Evolutionary conservation across 2,888 invertebrate species (phyloP), one percentile per base, ranked within the genome.

Genomic region (Thecophora atra): DNA sequence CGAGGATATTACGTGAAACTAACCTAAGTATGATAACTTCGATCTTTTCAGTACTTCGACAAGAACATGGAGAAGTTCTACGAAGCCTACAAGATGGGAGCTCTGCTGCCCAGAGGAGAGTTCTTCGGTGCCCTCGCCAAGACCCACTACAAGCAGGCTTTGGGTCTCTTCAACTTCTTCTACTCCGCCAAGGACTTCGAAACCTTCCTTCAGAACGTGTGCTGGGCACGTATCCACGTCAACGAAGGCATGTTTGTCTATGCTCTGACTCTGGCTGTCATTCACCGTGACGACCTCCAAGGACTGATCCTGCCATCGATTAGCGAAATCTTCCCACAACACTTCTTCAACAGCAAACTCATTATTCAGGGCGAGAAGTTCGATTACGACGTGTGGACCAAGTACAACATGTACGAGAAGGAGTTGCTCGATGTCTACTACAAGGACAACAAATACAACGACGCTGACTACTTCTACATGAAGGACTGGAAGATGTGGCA

Each of bases 301-400:
- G 91, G 90, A 47, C 84, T 93, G 64, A 86, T 90, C 30, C 84
- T 93, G 1, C 93, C 93, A n/a, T 90, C 92, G 52, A 87, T 91
- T 67, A 92, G 92, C 80, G 93, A 94, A 85, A 87, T 93, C 72
- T 89, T 90, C 82, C 94, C 93, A 0, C 89, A 91, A 76, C 89
- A 89, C 84, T 93, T 91, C 88, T 89, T 91, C 82, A 91, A 91
- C 80, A 87, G 89, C 65, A 89, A 91, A 80, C 88, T 92, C 71
- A 89, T 93, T 83, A 88, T 90, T 52, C 88, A 90, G 68, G 92
- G 91, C 8, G 89, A 91, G 76, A 80, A 86, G 74, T 85, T 78
- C 89, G 89, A 80, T 86, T 90, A 75, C 87, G 88, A 78, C 87
- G 72, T 75, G 6, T 78, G 72, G 74, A 76, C 71, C 62, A 87